These are phyloP conservation scores for Urocitellus parryii DNA, from an alignment of 2,113 vertebrate species.

Conservation along the genomic window DNA sequence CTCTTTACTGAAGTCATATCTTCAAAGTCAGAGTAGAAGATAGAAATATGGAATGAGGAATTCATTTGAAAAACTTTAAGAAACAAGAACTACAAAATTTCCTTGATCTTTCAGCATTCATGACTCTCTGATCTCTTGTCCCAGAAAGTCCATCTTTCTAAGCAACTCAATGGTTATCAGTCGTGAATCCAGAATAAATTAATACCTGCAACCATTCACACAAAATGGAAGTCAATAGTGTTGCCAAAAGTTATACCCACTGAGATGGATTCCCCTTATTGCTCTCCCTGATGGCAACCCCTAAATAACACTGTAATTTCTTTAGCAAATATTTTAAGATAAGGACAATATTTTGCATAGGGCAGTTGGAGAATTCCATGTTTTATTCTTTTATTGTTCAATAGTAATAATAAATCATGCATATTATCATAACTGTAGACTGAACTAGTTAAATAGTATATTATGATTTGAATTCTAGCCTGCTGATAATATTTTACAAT, in stretches of 20 bases:
- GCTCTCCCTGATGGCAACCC: neutral
- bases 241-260: neutral
- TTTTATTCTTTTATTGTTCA: neutral
- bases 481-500: no score
- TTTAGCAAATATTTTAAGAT: neutral
- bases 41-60: neutral
- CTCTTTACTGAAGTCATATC: neutral
- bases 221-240: neutral
- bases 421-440: neutral
- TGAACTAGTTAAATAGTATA: neutral
- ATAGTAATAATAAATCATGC: neutral
- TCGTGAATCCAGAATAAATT: no score
- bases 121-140: neutral
- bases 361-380: neutral
- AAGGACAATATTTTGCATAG: neutral
- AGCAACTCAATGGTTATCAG: no score
- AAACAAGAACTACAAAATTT: neutral
- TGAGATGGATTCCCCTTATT: neutral
- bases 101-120: neutral
- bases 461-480: neutral
- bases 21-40: neutral
- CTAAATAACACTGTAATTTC: neutral
- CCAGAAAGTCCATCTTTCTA: no score
- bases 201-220: neutral
- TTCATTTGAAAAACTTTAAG: neutral